Evolutionary conservation across 1,140 invertebrate genomes (phyloP).

Genomic region (Aphelenchoides fujianensis): DNA sequence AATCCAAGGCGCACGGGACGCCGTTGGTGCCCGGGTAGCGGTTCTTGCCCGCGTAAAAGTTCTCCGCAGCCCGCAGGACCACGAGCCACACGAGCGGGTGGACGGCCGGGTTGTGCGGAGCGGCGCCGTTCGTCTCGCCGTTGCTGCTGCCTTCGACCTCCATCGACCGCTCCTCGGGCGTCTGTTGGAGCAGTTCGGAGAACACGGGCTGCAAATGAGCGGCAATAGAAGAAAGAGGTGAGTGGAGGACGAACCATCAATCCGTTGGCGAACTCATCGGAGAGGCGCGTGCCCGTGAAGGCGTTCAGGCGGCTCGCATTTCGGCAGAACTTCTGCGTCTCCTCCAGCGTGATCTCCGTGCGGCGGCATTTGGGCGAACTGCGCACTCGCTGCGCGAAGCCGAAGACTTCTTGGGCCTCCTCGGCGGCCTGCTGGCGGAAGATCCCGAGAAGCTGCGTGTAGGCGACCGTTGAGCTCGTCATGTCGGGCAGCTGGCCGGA

Average conservation of each 20-base stretch:
- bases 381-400: not conserved
- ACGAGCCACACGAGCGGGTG: constrained; percentile 75
- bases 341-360: constrained; percentile 30
- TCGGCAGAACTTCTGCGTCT: constrained; percentile 46
- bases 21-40: constrained; percentile 74
- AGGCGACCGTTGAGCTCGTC: constrained; percentile 89
- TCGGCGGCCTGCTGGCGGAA: constrained; percentile 35
- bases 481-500: constrained; percentile 92
- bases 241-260: constrained; percentile 1
- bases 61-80: constrained; percentile 81
- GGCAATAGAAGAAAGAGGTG: not conserved
- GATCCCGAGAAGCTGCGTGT: constrained; percentile 77
- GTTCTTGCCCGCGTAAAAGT: constrained; percentile 82
- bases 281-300: not conserved
- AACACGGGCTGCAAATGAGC: not conserved
- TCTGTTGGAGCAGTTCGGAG: not conserved
- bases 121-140: not conserved
- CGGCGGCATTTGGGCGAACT: not conserved
- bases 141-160: too few species aligned
- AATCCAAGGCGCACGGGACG: constrained; percentile 28
- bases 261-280: not conserved
- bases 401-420: constrained; percentile 26
- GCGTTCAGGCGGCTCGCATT: constrained; percentile 32
- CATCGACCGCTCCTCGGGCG: too few species aligned
- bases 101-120: not conserved